phyloP scores from a whole-genome alignment of 2,888 invertebrate species.

The Pristionchus maxplancki region DNA sequence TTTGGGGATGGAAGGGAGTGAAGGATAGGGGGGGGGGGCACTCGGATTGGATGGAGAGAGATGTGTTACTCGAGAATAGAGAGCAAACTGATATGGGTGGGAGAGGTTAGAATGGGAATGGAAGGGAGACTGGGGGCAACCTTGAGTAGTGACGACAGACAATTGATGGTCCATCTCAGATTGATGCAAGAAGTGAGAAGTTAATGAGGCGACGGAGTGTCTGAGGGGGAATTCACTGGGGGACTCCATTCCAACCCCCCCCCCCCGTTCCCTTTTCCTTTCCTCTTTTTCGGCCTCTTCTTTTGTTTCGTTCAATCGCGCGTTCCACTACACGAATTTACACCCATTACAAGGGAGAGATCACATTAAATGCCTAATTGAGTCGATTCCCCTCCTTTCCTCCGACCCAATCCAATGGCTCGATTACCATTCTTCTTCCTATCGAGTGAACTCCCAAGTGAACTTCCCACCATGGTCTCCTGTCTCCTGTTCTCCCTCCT shows the following conservation, averaged over 20 bases:
- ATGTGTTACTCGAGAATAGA: slow-evolving; percentile 42
- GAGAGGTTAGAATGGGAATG: slow-evolving; percentile 6
- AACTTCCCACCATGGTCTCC: background rate
- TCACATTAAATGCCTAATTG: slow-evolving; percentile 43
- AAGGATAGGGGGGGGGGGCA: background rate
- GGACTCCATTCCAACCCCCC: background rate
- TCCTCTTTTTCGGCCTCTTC: slow-evolving; percentile 2
- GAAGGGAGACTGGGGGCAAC: slow-evolving; percentile 7
- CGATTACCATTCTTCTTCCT: background rate
- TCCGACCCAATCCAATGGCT: background rate
- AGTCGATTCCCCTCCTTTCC: slow-evolving; percentile 15
- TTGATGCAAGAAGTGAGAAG: background rate
- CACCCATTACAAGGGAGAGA: slow-evolving; percentile 43
- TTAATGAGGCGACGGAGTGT: background rate
- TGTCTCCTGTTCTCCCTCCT: slow-evolving; percentile 29
- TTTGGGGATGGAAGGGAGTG: background rate
- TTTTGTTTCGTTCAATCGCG: slow-evolving; percentile 3
- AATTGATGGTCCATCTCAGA: background rate
- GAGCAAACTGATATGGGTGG: slow-evolving; percentile 43
- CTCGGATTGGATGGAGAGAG: background rate
- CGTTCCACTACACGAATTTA: slow-evolving; percentile 40
- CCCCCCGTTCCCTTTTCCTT: background rate
- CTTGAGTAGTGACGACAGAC: background rate
- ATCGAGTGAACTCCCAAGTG: background rate
- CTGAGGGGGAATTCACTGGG: background rate